These are phyloP conservation scores for Sigmodon hispidus DNA, from an alignment of 2,113 vertebrate genomes.

Conservation along the genomic window DNA sequence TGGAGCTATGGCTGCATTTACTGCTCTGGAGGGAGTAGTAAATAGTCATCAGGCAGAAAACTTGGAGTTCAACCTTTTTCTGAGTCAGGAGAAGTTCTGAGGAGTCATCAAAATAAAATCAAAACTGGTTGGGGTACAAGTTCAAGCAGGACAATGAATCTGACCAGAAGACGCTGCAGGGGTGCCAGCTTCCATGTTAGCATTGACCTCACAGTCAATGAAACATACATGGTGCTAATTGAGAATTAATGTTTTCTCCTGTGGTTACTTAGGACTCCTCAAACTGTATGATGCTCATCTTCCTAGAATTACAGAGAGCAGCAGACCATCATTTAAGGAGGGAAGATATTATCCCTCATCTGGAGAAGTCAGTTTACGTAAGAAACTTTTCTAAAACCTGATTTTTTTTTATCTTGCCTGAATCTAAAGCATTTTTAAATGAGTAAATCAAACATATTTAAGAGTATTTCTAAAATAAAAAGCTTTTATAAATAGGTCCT, in stretches of 20 bases:
- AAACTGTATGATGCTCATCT: background rate
- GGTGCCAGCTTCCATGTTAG: accelerated
- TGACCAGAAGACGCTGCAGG: background rate
- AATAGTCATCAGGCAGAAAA: background rate
- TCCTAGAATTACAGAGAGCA: background rate
- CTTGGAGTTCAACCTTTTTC: background rate
- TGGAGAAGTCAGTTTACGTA: background rate
- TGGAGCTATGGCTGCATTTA: background rate
- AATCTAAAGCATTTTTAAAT: background rate
- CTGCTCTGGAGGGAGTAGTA: background rate
- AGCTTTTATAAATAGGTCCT: background rate
- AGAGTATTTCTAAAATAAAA: background rate
- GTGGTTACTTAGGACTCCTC: background rate
- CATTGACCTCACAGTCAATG: background rate
- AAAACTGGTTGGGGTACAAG: accelerated
- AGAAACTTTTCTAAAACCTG: background rate
- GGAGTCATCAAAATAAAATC: background rate
- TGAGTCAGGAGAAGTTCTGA: background rate
- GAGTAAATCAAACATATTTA: background rate
- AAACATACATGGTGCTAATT: too few species aligned
- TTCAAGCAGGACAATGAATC: background rate
- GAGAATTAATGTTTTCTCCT: background rate
- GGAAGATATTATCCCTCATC: background rate
- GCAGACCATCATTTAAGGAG: background rate
- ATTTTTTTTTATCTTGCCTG: background rate